A percentile compares a stretch with the other conserved stretches of the same genome.
Conservation (phyloP, 2,888 invertebrate species). For the Cremastinae sp. region DNA sequence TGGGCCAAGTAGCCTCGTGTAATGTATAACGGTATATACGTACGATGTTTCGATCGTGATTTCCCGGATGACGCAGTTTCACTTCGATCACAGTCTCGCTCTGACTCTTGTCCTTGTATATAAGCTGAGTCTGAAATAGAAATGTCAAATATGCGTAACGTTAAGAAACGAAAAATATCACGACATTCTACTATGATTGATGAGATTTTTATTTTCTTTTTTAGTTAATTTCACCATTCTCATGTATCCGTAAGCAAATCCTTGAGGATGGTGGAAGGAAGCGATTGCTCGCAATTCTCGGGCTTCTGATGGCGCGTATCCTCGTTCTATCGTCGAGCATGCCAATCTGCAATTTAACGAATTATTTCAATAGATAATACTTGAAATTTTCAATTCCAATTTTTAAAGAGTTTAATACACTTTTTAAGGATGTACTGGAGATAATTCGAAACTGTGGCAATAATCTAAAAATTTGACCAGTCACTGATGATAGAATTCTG, state of each 20-base stretch:
- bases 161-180: neutral
- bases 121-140: constrained; percentile 87
- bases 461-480: no score
- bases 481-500: no score
- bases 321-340: constrained; percentile 92
- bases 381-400: no score
- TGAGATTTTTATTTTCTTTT: neutral
- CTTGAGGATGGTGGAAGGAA: constrained; percentile 94
- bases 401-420: no score
- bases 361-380: no score
- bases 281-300: constrained; percentile 92
- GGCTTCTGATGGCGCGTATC: constrained; percentile 93
- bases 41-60: constrained; percentile 90
- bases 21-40: constrained; percentile 67
- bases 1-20: constrained; percentile 22
- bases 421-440: no score
- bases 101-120: constrained; percentile 91
- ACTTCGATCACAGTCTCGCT: constrained; percentile 96
- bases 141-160: constrained; percentile 31
- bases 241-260: constrained; percentile 92
- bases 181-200: neutral
- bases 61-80: constrained; percentile 92
- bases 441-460: no score
- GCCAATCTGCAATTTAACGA: constrained; percentile 88
- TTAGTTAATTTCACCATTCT: constrained; percentile 84